Evolutionary conservation across 2,888 invertebrate species (phyloP).

Genomic region (Tipula vernalis): DNA sequence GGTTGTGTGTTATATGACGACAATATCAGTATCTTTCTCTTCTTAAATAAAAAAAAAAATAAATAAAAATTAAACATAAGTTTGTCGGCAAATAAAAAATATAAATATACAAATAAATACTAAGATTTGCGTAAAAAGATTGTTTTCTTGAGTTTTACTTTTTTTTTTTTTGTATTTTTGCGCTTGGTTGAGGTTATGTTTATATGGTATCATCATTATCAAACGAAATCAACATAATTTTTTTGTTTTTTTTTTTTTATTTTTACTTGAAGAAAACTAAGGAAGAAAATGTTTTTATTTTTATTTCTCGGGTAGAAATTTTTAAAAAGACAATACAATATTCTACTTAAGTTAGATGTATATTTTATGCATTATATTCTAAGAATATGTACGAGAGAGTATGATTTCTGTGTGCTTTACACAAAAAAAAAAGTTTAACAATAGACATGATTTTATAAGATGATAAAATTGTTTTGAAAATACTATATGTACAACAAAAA

Average conservation of each 20-base stretch:
- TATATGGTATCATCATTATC: constrained; percentile 4
- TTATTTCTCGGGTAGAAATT: neutral
- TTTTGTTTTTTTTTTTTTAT: neutral
- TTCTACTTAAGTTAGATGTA: neutral
- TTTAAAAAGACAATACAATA: neutral
- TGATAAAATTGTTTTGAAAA: neutral
- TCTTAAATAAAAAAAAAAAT: neutral
- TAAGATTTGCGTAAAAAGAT: constrained; percentile 4
- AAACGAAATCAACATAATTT: neutral
- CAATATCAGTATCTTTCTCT: neutral
- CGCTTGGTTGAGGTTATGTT: neutral
- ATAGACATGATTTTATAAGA: constrained; percentile 4
- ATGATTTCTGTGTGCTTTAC: neutral
- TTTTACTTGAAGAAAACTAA: neutral
- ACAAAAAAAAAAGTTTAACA: neutral
- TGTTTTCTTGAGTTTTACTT: neutral
- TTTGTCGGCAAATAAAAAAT: neutral
- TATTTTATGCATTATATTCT: neutral
- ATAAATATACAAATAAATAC: constrained; percentile 4
- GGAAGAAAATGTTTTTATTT: neutral
- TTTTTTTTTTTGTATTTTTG: neutral
- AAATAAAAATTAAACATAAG: neutral
- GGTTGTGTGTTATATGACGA: neutral
- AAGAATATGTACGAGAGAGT: neutral
- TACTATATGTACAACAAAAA: neutral